A percentile compares a stretch with the other conserved stretches of the same genome.
Conservation (phyloP, 2,797 vertebrate species). For the Sternarchorhynchus goeldii region DNA sequence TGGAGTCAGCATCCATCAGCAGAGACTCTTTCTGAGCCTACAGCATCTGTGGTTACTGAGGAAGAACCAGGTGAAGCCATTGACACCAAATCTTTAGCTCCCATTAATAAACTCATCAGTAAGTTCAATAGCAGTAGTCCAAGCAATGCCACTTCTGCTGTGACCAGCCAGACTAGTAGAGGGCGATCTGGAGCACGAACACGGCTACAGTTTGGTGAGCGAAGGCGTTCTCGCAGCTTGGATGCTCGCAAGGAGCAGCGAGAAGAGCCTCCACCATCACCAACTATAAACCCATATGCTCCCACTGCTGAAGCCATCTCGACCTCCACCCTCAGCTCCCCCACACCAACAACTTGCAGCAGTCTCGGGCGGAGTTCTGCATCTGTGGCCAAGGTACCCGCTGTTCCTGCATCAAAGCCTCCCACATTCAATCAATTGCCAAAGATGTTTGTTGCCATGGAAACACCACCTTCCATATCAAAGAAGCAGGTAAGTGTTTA, state of each 20-base stretch:
- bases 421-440: conserved; percentile 58
- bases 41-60: conserved; percentile 4
- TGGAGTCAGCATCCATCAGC: background rate
- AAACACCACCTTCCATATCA: conserved; percentile 58
- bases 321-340: conserved; percentile 46
- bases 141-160: background rate
- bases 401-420: conserved; percentile 60
- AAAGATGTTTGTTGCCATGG: conserved; percentile 67
- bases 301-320: conserved; percentile 40
- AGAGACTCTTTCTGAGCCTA: conserved; percentile 53
- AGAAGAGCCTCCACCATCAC: conserved; percentile 52
- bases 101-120: conserved; percentile 89
- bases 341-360: conserved; percentile 26
- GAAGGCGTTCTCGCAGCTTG: conserved; percentile 82
- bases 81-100: conserved; percentile 87
- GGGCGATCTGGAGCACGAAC: conserved; percentile 73
- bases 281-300: conserved; percentile 67
- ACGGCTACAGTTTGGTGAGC: conserved; percentile 71
- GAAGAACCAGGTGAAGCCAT: conserved; percentile 67
- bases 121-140: conserved; percentile 80
- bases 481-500: conserved; percentile 73
- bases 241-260: conserved; percentile 69
- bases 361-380: conserved; percentile 63
- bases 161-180: conserved; percentile 58
- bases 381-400: conserved; percentile 64